phyloP scores from a whole-genome alignment of 2,113 vertebrate species.

The Otocyon megalotis region DNA sequence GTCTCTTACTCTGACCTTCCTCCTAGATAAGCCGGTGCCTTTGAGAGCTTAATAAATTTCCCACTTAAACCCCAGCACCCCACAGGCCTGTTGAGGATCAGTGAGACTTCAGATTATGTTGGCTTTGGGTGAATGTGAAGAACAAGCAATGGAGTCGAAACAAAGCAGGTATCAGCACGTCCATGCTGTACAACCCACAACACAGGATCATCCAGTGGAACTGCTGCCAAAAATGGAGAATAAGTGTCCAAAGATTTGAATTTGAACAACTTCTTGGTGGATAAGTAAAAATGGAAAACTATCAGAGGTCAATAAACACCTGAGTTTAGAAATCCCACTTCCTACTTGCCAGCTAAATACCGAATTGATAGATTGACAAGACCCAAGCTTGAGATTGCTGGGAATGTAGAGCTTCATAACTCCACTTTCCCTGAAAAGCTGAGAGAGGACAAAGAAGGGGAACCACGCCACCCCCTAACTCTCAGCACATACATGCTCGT shows the following conservation, averaged over 20 bases:
- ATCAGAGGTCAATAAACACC: neutral
- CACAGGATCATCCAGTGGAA: neutral
- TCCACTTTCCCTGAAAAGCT: constrained; percentile 15
- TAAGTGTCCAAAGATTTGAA: neutral
- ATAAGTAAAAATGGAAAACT: neutral
- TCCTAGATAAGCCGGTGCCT: neutral
- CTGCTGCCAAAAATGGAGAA: neutral
- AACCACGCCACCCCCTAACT: neutral
- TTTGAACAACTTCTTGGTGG: neutral
- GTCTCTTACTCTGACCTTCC: neutral
- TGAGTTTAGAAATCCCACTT: neutral
- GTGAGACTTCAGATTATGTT: neutral
- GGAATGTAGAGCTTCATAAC: neutral
- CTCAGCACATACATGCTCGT: neutral
- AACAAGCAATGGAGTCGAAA: neutral
- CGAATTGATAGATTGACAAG: neutral
- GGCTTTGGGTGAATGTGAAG: neutral
- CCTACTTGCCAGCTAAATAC: neutral
- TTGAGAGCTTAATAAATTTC: neutral
- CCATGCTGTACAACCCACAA: neutral
- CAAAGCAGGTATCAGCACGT: neutral
- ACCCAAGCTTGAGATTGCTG: neutral
- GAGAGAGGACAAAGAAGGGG: constrained; percentile 11
- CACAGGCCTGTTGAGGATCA: neutral
- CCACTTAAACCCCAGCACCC: neutral